Percentiles rank a stretch among this genome's conserved stretches.
Evolutionary conservation across 2,113 vertebrate species (phyloP).

Genomic region (Bambusicola thoracicus): DNA sequence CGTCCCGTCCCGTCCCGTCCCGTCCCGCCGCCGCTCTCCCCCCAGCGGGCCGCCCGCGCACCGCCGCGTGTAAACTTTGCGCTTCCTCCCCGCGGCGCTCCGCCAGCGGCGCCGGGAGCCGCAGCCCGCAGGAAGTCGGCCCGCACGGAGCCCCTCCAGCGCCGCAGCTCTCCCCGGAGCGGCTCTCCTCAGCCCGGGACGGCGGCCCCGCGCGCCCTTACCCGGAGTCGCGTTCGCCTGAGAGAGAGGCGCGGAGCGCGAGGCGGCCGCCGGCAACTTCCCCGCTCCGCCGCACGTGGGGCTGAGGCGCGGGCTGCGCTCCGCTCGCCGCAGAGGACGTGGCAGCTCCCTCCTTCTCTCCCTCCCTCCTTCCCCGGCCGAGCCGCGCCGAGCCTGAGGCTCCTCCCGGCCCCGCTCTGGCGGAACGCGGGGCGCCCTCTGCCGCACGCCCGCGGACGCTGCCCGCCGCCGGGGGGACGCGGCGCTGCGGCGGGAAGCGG

Average conservation of each 20-base stretch:
- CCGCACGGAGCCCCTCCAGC: not conserved
- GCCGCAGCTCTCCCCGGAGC: not conserved
- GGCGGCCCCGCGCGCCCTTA: not conserved
- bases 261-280: slow-evolving; percentile 27
- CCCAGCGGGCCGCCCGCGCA: not conserved
- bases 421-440: slow-evolving; percentile 74
- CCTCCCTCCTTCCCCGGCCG: not conserved
- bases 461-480: not conserved
- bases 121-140: slow-evolving; percentile 6
- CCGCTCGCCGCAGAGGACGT: slow-evolving; percentile 27
- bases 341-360: not conserved
- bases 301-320: not conserved
- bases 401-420: slow-evolving; percentile 47
- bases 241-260: not conserved
- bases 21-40: not conserved
- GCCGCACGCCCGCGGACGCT: slow-evolving; percentile 64
- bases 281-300: slow-evolving; percentile 26
- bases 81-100: not conserved
- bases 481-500: not conserved
- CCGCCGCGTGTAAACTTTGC: not conserved
- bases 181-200: not conserved
- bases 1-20: too few species aligned
- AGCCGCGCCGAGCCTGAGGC: not conserved
- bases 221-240: not conserved
- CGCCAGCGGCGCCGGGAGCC: not conserved